A percentile compares a stretch with the other conserved stretches of the same genome.
These are phyloP conservation scores for Sicus ferrugineus DNA, from an alignment of 2,888 invertebrate genomes.

Conservation along the genomic window DNA sequence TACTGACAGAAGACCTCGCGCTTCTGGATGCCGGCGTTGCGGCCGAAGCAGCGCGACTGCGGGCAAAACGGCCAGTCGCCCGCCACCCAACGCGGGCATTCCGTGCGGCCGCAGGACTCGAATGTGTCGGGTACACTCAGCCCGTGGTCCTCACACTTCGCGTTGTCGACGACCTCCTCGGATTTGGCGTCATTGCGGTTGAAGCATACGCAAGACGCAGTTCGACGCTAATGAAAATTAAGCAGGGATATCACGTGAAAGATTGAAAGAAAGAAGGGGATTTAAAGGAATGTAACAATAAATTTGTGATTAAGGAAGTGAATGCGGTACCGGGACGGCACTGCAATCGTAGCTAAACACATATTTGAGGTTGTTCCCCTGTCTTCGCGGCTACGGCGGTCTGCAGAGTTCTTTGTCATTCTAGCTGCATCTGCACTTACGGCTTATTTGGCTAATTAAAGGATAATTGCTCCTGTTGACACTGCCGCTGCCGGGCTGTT, in stretches of 20 bases:
- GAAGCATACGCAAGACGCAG: constrained; percentile 53
- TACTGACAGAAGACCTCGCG: constrained; percentile 68
- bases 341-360: neutral
- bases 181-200: constrained; percentile 45
- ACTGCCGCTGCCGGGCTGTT: constrained; percentile 8
- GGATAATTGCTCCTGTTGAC: constrained; percentile 32
- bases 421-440: constrained; percentile 27
- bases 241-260: constrained; percentile 14
- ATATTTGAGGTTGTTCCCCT: constrained; percentile 15
- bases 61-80: constrained; percentile 78
- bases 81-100: constrained; percentile 77
- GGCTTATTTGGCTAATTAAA: constrained; percentile 33
- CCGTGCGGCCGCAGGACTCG: constrained; percentile 72
- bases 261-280: neutral
- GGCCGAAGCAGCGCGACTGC: constrained; percentile 77
- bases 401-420: constrained; percentile 7
- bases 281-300: neutral
- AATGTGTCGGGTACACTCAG: constrained; percentile 71
- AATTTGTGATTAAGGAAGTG: neutral
- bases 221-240: constrained; percentile 53
- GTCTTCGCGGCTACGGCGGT: neutral
- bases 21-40: constrained; percentile 79
- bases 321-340: constrained; percentile 1
- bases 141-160: constrained; percentile 76
- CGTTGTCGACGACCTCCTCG: constrained; percentile 70